Conservation (phyloP, 1,140 invertebrate genomes). For the Nilaparvata lugens region DNA sequence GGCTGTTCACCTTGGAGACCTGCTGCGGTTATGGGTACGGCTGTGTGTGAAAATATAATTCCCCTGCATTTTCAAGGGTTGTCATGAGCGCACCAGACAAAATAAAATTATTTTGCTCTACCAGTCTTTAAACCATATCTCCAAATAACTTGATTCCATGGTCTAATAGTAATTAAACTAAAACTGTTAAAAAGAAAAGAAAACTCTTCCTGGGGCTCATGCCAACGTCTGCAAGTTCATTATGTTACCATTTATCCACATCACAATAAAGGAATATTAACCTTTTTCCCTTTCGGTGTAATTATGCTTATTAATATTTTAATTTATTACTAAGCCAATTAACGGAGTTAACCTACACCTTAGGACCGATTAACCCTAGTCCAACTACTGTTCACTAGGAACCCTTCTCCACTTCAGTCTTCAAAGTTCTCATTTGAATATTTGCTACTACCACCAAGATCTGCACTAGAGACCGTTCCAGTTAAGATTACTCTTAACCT, state of each 20-base stretch:
- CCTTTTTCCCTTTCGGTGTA: conserved; percentile 53
- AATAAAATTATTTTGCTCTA: conserved; percentile 60
- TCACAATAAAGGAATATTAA: conserved; percentile 62
- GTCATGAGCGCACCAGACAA: conserved; percentile 44
- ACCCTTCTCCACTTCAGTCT: conserved; percentile 75
- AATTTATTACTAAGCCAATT: no score
- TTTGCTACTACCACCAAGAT: conserved; percentile 72
- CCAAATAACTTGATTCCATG: conserved; percentile 62
- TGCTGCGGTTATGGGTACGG: conserved; percentile 75
- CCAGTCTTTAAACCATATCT: conserved; percentile 53
- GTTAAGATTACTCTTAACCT: conserved; percentile 61
- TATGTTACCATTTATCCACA: conserved; percentile 50
- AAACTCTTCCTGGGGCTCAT: conserved; percentile 39
- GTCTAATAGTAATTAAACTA: no score
- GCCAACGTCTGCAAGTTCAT: conserved; percentile 58
- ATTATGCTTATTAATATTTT: neutral
- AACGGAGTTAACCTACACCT: conserved; percentile 45
- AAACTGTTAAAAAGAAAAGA: conserved; percentile 65
- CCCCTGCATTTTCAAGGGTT: conserved; percentile 67
- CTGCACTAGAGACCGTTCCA: conserved; percentile 72
- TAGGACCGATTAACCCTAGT: conserved; percentile 82
- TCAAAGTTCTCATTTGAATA: conserved; percentile 56
- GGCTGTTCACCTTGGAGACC: conserved; percentile 83
- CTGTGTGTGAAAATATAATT: conserved; percentile 48
- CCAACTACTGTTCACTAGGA: conserved; percentile 84